Conservation (phyloP, 2,888 invertebrate genomes). For the Theodoxus fluviatilis region DNA sequence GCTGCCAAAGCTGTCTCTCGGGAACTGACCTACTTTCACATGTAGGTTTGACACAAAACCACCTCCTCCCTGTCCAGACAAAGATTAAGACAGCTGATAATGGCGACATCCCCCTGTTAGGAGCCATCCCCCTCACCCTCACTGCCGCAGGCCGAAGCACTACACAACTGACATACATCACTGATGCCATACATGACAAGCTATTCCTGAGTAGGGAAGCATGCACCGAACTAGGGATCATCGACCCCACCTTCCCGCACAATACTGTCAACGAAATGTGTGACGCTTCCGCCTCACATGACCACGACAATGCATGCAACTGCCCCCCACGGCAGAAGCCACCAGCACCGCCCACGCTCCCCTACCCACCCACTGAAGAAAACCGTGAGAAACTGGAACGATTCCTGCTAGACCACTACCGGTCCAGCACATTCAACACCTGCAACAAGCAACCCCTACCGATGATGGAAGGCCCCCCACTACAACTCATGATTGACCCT, state of each 20-base stretch:
- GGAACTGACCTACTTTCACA: slow-evolving; percentile 36
- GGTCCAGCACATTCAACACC: slow-evolving; percentile 45
- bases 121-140: slow-evolving; percentile 37
- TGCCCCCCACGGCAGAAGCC: slow-evolving; percentile 31
- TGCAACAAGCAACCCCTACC: slow-evolving; percentile 44
- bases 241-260: slow-evolving; percentile 35
- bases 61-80: slow-evolving; percentile 46
- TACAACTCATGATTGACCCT: slow-evolving; percentile 41
- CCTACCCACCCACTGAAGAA: slow-evolving; percentile 35
- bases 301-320: slow-evolving; percentile 11
- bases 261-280: neutral
- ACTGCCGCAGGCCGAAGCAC: slow-evolving; percentile 28
- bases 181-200: slow-evolving; percentile 39
- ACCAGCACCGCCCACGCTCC: slow-evolving; percentile 34
- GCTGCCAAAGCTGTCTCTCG: slow-evolving; percentile 42
- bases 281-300: slow-evolving; percentile 16
- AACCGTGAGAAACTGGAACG: slow-evolving; percentile 32
- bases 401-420: slow-evolving; percentile 39
- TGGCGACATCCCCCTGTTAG: slow-evolving; percentile 41
- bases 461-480: slow-evolving; percentile 38
- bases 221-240: slow-evolving; percentile 39
- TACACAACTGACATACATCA: slow-evolving; percentile 44
- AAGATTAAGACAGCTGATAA: slow-evolving; percentile 44
- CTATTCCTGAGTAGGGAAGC: slow-evolving; percentile 44
- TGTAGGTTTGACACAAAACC: slow-evolving; percentile 35